Conservation (phyloP, 1,140 invertebrate species). For the Artemia franciscana region DNA sequence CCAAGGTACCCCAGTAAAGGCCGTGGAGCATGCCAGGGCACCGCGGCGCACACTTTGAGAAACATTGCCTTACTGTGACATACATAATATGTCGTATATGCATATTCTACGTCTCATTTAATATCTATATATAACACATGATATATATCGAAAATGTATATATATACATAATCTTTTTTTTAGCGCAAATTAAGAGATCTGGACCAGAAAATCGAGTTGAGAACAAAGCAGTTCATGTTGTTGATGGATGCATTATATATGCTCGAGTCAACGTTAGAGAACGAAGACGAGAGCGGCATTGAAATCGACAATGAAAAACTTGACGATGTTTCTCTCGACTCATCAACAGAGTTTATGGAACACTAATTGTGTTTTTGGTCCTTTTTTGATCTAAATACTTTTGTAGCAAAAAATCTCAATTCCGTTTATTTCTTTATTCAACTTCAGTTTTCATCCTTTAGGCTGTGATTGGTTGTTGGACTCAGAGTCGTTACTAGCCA, state of each 20-base stretch:
- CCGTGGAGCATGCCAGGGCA: too few relatives aligned
- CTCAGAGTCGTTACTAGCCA: too few relatives aligned
- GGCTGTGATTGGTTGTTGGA: too few relatives aligned
- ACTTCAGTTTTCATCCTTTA: too few relatives aligned
- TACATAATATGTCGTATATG: not conserved
- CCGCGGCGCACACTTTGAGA: too few relatives aligned
- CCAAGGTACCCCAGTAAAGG: too few relatives aligned
- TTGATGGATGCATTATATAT: conserved; percentile 41
- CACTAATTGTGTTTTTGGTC: too few relatives aligned
- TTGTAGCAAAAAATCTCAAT: too few relatives aligned
- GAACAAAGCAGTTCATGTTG: conserved; percentile 68
- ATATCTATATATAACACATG: conserved; percentile 14
- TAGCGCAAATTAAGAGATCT: conserved; percentile 40
- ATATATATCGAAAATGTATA: conserved; percentile 14
- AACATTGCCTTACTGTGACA: too few relatives aligned
- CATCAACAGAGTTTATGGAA: not conserved
- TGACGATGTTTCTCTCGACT: not conserved
- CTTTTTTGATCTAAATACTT: too few relatives aligned
- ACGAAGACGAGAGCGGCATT: not conserved
- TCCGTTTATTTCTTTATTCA: too few relatives aligned
- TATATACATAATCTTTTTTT: too few relatives aligned
- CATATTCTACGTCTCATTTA: not conserved
- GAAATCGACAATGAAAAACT: not conserved
- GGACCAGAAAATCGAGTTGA: conserved; percentile 47
- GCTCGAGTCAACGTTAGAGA: not conserved